Evolutionary conservation across 2,113 vertebrate genomes (phyloP).

Genomic region (Anas platyrhynchos): DNA sequence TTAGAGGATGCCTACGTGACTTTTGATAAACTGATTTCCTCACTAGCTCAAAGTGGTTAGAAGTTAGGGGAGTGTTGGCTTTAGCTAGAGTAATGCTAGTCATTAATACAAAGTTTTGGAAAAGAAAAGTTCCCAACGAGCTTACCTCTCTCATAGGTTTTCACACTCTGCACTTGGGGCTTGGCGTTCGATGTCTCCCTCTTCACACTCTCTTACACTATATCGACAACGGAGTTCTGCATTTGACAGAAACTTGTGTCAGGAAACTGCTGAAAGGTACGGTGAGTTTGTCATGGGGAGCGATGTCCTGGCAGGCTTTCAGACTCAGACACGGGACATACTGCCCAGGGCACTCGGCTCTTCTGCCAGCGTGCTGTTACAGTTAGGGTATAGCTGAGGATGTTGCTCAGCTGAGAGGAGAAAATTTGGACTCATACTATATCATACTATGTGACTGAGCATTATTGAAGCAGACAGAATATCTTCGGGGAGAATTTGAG

Average conservation of each 20-base stretch:
- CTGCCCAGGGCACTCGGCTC: not conserved
- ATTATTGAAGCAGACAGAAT: not conserved
- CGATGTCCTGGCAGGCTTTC: not conserved
- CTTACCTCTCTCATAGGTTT: constrained; percentile 79
- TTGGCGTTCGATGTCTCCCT: constrained; percentile 89
- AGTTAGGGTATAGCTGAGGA: not conserved
- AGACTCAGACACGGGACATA: not conserved
- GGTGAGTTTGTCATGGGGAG: not conserved
- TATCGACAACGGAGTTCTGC: constrained; percentile 84
- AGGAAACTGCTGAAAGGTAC: constrained; percentile 86
- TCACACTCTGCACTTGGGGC: constrained; percentile 83
- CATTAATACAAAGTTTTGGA: not conserved
- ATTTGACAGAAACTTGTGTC: constrained; percentile 85
- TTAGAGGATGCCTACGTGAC: not conserved
- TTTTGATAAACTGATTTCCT: not conserved
- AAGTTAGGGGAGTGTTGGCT: not conserved
- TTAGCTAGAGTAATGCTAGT: not conserved
- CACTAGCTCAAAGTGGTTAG: not conserved
- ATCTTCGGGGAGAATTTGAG: not conserved
- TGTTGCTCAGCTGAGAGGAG: not conserved
- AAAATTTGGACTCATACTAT: not conserved
- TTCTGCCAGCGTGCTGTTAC: not conserved
- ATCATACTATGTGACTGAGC: not conserved
- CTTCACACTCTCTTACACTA: constrained; percentile 89
- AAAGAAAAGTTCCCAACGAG: not conserved